These are phyloP conservation scores for Labrus mixtus DNA, from an alignment of 2,113 vertebrate species.

Conservation along the genomic window DNA sequence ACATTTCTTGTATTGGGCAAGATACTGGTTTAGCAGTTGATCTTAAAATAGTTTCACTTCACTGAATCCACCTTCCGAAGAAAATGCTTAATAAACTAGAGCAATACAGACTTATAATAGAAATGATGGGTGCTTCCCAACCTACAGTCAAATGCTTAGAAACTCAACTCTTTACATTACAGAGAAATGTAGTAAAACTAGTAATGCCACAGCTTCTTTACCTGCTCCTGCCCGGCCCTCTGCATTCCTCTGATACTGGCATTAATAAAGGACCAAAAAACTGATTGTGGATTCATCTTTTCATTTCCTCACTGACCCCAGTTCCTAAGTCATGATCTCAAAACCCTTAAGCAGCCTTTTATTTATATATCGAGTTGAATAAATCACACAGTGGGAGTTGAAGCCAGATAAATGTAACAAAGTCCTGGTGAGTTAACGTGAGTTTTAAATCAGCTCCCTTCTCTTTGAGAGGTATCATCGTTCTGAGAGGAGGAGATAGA, in stretches of 20 bases:
- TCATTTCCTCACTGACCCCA: constrained; percentile 20
- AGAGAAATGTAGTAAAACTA: no score
- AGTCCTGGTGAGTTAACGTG: constrained; percentile 58
- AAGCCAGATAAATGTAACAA: constrained; percentile 55
- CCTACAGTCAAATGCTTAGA: no score
- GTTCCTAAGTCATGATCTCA: constrained; percentile 47
- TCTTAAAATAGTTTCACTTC: no score
- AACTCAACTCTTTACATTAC: no score
- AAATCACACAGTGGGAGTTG: constrained; percentile 42
- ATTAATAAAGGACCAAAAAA: constrained; percentile 19
- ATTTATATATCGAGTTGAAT: constrained; percentile 37
- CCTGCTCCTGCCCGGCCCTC: no score
- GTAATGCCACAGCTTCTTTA: no score
- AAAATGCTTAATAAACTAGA: no score
- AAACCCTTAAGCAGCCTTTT: constrained; percentile 4
- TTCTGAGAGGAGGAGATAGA: constrained; percentile 57
- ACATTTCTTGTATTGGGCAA: no score
- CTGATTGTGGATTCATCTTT: background rate
- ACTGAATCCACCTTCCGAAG: no score
- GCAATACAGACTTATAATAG: no score
- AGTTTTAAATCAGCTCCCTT: constrained; percentile 70
- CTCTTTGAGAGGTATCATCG: constrained; percentile 56
- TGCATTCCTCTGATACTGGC: background rate
- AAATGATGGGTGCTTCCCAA: no score
- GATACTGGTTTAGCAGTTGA: no score